A percentile compares a stretch with the other conserved stretches of the same genome.
Evolutionary conservation across 2,797 vertebrate species (phyloP).

Genomic region (Knipowitschia caucasica): DNA sequence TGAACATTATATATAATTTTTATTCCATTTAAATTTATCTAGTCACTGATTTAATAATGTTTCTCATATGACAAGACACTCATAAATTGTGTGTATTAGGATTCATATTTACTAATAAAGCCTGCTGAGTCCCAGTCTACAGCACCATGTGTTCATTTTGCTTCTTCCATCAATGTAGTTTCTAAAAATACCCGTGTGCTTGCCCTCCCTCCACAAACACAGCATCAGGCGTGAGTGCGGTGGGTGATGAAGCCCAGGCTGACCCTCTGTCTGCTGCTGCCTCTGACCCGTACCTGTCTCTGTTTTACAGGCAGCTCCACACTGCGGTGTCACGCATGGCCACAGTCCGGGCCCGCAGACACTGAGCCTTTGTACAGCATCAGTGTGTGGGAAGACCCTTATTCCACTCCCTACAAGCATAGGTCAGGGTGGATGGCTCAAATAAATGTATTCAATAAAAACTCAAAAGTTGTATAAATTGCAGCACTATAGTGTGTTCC

Average conservation of each 20-base stretch:
- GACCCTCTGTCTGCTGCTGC: constrained; percentile 57
- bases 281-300: constrained; percentile 71
- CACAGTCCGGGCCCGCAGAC: constrained; percentile 59
- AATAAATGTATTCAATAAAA: neutral
- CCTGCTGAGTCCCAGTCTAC: constrained; percentile 16
- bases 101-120: constrained; percentile 33
- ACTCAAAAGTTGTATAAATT: neutral
- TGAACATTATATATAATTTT: no score
- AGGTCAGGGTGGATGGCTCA: constrained; percentile 10
- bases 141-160: constrained; percentile 38
- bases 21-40: no score
- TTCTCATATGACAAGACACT: neutral
- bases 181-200: constrained; percentile 60
- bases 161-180: constrained; percentile 49
- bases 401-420: constrained; percentile 24
- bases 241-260: constrained; percentile 54
- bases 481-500: no score
- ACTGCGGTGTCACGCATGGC: constrained; percentile 57
- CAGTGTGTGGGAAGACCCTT: constrained; percentile 52
- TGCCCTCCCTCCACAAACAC: constrained; percentile 39
- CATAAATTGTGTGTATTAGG: constrained; percentile 1
- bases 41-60: neutral
- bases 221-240: constrained; percentile 38
- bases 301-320: constrained; percentile 70
- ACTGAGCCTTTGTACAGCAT: constrained; percentile 68